Evolutionary conservation across 2,797 vertebrate genomes (phyloP).

Genomic region (Numenius phaeopus): DNA sequence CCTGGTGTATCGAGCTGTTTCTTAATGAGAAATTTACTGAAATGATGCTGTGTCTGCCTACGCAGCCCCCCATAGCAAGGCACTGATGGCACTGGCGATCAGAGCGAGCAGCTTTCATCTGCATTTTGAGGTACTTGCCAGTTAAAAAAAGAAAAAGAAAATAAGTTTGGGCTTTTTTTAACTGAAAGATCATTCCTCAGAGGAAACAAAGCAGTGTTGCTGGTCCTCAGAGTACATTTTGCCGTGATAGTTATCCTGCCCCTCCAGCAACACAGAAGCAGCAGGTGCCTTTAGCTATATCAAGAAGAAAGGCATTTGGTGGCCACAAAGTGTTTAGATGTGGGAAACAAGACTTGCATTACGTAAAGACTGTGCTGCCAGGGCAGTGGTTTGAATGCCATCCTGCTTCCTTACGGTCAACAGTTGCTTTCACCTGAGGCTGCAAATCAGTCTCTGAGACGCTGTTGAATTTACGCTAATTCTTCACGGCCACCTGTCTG

Average conservation of each 20-base stretch:
- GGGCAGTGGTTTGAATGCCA: neutral
- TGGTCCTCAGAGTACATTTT: neutral
- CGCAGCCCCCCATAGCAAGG: neutral
- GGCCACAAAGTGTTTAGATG: neutral
- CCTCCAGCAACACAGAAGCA: neutral
- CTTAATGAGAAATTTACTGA: conserved; percentile 27
- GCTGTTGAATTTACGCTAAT: neutral
- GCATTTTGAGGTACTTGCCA: neutral
- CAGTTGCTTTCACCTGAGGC: neutral
- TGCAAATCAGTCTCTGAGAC: neutral
- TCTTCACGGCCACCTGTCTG: neutral
- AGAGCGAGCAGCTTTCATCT: neutral
- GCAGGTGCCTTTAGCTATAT: neutral
- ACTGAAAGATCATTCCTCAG: neutral
- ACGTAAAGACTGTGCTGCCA: neutral
- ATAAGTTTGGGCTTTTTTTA: neutral
- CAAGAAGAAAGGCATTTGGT: neutral
- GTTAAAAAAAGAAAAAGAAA: neutral
- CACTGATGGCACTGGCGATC: neutral
- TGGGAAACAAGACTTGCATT: neutral
- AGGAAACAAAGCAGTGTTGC: neutral
- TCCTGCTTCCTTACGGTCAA: neutral
- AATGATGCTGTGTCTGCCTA: neutral
- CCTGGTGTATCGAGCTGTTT: neutral
- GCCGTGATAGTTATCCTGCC: neutral